Percentiles rank a stretch among this genome's conserved stretches.
phyloP scores from a whole-genome alignment of 2,797 vertebrate species.

The Gymnodraco acuticeps region DNA sequence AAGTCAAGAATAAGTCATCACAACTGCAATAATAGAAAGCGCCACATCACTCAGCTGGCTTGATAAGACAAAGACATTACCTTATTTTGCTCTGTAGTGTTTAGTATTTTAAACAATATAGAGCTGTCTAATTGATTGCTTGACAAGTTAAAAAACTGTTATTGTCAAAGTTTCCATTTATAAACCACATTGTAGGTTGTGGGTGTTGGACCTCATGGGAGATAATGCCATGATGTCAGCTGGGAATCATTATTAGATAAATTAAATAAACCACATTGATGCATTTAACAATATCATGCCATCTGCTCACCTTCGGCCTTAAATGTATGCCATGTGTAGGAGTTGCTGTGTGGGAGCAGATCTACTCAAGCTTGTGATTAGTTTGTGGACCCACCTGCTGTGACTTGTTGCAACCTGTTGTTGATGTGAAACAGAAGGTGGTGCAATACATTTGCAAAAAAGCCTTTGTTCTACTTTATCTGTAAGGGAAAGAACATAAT shows the following conservation, averaged over 20 bases:
- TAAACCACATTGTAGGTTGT: not conserved
- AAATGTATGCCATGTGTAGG: not conserved
- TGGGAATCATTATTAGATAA: no score
- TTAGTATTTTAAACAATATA: not conserved
- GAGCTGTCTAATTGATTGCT: not conserved
- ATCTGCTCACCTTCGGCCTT: not conserved
- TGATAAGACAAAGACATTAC: not conserved
- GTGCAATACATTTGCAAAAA: not conserved
- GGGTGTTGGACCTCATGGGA: no score
- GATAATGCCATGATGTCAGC: no score
- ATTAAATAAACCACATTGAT: not conserved
- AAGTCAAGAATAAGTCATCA: slow-evolving; percentile 1
- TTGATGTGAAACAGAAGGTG: not conserved
- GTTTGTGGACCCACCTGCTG: not conserved
- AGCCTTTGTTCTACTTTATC: not conserved
- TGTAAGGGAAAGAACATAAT: not conserved
- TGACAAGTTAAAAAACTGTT: not conserved
- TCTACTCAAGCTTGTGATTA: not conserved
- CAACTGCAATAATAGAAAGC: not conserved
- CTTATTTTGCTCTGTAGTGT: not conserved
- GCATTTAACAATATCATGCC: not conserved
- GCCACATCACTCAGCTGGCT: not conserved
- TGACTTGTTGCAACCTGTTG: not conserved
- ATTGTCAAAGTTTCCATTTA: slow-evolving; percentile 1
- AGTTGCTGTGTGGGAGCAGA: not conserved